phyloP scores from a whole-genome alignment of 2,888 invertebrate genomes.

The Ornithoptera priamus region DNA sequence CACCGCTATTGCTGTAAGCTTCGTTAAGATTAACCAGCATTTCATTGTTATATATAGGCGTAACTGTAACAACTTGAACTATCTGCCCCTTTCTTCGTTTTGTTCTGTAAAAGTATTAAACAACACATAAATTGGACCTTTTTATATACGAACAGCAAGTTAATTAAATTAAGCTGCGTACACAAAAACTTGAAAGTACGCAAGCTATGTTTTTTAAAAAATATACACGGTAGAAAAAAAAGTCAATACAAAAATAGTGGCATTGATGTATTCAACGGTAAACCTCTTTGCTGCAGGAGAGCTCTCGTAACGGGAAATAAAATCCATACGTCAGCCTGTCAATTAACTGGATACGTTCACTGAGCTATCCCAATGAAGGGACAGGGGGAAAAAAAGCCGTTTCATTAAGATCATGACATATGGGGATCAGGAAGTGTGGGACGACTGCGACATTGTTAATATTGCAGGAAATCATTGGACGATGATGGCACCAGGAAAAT shows the following conservation, averaged over 20 bases:
- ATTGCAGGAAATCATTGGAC: not conserved
- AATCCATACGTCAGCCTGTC: not conserved
- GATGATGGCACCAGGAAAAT: no score
- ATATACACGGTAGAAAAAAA: not conserved
- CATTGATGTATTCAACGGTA: not conserved
- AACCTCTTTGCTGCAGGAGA: not conserved
- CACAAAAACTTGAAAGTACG: not conserved
- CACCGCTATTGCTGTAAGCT: no score
- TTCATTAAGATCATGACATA: not conserved
- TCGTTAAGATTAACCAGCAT: no score
- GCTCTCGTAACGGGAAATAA: not conserved
- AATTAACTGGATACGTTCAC: constrained; percentile 1
- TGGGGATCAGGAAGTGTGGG: not conserved
- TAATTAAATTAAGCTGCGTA: not conserved
- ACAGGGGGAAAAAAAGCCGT: not conserved
- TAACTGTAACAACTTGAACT: no score
- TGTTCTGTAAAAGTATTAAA: no score
- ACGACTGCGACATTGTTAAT: not conserved
- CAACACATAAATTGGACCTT: no score
- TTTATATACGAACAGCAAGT: not conserved
- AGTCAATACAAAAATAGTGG: not conserved
- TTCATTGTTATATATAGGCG: no score
- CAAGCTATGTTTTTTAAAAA: not conserved
- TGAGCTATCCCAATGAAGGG: not conserved
- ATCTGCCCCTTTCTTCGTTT: no score